phyloP scores from a whole-genome alignment of 2,113 vertebrate species.

The Prolemur simus region DNA sequence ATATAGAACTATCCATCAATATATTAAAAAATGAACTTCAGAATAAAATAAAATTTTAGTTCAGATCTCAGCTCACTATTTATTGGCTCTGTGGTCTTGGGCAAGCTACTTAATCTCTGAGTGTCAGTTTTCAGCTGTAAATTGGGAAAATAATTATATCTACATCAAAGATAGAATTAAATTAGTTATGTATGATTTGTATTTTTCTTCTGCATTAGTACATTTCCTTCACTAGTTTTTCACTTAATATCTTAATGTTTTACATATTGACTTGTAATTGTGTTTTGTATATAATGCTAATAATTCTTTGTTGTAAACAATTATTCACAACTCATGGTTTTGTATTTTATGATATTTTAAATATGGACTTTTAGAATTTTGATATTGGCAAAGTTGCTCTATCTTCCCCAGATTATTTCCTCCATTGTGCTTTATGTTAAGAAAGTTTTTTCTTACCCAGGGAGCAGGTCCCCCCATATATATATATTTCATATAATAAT shows the following conservation, averaged over 20 bases:
- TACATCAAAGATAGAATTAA: background rate
- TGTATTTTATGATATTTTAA: conserved; percentile 33
- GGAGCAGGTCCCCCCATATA: background rate
- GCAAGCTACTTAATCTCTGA: background rate
- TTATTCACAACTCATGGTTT: background rate
- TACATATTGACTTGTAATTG: background rate
- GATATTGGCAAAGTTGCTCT: background rate
- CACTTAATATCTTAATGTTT: background rate
- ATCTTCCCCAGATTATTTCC: background rate
- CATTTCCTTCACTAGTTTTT: background rate
- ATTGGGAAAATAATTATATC: background rate
- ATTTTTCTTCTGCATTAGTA: background rate
- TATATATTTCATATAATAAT: background rate
- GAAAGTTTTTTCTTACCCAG: background rate
- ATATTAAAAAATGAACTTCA: background rate
- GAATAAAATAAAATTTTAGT: background rate
- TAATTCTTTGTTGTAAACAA: background rate
- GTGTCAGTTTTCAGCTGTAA: conserved; percentile 11
- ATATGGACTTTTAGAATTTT: background rate
- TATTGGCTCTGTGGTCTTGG: background rate
- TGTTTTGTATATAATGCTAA: background rate
- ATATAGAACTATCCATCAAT: background rate
- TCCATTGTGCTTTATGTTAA: background rate
- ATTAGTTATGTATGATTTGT: background rate
- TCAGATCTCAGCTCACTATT: background rate